These are phyloP conservation scores for Balaeniceps rex DNA, from an alignment of 2,113 vertebrate genomes.

Conservation along the genomic window DNA sequence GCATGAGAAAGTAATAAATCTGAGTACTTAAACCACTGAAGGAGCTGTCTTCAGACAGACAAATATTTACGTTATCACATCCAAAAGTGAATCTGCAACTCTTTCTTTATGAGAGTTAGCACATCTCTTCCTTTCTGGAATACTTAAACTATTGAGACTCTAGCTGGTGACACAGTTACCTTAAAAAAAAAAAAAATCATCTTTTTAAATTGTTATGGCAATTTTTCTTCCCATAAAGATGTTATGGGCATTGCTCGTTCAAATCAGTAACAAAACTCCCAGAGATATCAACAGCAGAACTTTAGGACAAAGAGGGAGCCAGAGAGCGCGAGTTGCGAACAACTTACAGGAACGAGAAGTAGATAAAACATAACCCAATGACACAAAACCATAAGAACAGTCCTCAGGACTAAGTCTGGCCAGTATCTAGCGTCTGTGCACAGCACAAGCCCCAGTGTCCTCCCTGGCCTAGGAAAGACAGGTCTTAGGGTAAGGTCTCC, in stretches of 20 bases:
- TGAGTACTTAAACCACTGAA: background rate
- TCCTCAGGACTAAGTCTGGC: background rate
- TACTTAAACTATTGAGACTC: background rate
- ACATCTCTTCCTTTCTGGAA: background rate
- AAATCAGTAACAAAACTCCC: background rate
- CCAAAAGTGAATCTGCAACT: background rate
- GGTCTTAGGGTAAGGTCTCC: background rate
- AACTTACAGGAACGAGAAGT: background rate
- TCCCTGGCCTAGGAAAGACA: no score
- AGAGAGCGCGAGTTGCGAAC: background rate
- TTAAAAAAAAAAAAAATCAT: background rate
- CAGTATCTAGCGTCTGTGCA: no score
- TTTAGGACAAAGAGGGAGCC: background rate
- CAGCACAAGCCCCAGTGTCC: background rate
- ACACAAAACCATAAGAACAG: background rate
- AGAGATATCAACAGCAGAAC: background rate
- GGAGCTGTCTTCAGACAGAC: background rate
- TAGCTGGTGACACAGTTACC: background rate
- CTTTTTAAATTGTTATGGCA: background rate
- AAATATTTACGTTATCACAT: background rate
- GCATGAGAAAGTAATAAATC: background rate
- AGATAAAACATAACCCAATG: no score
- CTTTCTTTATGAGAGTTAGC: no score
- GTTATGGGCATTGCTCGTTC: background rate
- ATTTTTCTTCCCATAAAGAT: background rate